phyloP scores from a whole-genome alignment of 1,140 invertebrate species.

The Elysia chlorotica region DNA sequence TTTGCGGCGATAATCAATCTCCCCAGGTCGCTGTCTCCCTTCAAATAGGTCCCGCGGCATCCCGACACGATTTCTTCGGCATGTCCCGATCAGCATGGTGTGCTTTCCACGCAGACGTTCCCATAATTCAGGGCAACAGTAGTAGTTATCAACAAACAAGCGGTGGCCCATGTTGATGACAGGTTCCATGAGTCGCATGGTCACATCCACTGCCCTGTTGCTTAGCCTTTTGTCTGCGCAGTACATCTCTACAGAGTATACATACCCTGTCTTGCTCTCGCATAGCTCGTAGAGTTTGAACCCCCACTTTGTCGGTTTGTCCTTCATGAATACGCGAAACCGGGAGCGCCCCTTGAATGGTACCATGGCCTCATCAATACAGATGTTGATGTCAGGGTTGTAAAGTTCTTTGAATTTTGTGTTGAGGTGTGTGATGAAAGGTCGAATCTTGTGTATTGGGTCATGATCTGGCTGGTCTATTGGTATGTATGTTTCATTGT shows the following conservation, averaged over 20 bases:
- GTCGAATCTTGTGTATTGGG: constrained; percentile 7
- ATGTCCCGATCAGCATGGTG: constrained; percentile 19
- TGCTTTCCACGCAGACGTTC: background rate
- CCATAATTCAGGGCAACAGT: background rate
- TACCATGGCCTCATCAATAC: constrained; percentile 32
- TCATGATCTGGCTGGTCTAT: background rate
- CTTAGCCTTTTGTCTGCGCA: background rate
- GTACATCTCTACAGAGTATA: constrained; percentile 13
- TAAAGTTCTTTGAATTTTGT: constrained; percentile 1
- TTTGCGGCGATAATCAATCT: background rate
- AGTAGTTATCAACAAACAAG: constrained; percentile 16
- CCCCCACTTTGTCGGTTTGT: constrained; percentile 34
- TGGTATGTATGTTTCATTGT: background rate
- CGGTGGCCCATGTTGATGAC: background rate
- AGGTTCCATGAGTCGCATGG: background rate
- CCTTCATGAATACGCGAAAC: constrained; percentile 29
- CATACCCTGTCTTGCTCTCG: constrained; percentile 14
- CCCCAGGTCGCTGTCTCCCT: background rate
- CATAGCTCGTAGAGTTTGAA: constrained; percentile 25
- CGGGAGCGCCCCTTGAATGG: constrained; percentile 13
- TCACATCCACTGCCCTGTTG: constrained; percentile 20
- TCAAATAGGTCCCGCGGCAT: background rate
- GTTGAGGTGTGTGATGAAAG: constrained; percentile 7
- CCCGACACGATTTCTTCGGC: background rate
- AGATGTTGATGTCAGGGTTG: constrained; percentile 15